Evolutionary conservation across 2,888 invertebrate species (phyloP), one percentile per base, ranked within the genome.

Genomic region (Perizoma flavofasciatum): DNA sequence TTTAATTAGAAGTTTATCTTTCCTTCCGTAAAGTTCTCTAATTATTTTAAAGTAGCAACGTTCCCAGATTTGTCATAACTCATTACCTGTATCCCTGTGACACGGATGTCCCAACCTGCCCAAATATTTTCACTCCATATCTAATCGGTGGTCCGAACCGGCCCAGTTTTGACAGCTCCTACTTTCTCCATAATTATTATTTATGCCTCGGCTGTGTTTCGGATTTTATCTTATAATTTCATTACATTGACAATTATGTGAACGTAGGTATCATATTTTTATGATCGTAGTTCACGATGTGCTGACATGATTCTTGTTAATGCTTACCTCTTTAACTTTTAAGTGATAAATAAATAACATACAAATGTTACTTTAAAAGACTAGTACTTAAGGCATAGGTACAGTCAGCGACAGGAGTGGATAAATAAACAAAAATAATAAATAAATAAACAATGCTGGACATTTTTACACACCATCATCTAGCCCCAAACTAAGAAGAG

Each of bases 161-260:
- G 72, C 67, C 69, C 66, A 56, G 64, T 68, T 66, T 60, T 65
- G 66, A 68, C 68, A 66, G 68, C 62, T 62, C 48, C 58, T 78
- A 86, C 91, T 91, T 91, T 90, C 89, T 76, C 90, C 83, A 57
- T 88, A 87, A 89, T 89, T 89, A 87, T 89, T 88, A 89, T 88
- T 88, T 88, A 89, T 87, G 81, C 74, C 77, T 70, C 71, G 70
- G 32, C 45, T 45, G 47, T 53, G 56, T 63, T 57, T 65, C 58
- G 59, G 68, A 65, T 65, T 63, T 63, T 69, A 69, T 70, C 67
- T 67, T 57, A 75, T 79, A 75, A 78, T 79, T 77, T 79, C 73
- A 78, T 78, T 78, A 77, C 69, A 63, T 70, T 73, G 77, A 72
- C 71, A 68, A 64, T 73, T 67, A 63, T 59, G 63, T 64, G 65